phyloP scores from a whole-genome alignment of 1,140 invertebrate species.

The Drosophila carrolli region DNA sequence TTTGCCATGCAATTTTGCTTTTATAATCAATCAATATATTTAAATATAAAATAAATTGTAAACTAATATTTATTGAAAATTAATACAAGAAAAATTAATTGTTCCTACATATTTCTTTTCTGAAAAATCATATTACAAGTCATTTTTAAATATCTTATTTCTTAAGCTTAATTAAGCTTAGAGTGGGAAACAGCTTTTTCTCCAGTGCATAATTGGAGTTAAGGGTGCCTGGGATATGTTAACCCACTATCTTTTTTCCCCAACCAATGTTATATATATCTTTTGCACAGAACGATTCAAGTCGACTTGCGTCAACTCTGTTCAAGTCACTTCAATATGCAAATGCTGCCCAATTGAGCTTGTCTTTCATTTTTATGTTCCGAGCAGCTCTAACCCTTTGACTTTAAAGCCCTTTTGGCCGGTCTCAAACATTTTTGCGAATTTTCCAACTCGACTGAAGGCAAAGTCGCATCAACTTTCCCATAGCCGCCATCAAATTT shows the following conservation, averaged over 20 bases:
- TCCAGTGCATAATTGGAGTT: not conserved
- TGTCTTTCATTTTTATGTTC: conserved; percentile 66
- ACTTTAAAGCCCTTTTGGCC: conserved; percentile 53
- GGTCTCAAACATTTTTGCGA: conserved; percentile 18
- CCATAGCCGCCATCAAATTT: conserved; percentile 66
- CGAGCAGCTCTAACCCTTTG: conserved; percentile 26
- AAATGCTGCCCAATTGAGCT: conserved; percentile 79
- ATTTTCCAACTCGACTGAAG: conserved; percentile 7
- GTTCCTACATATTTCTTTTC: too few relatives aligned
- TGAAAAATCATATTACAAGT: too few relatives aligned
- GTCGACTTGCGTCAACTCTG: conserved; percentile 39
- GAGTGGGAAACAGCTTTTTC: not conserved
- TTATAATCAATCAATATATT: too few relatives aligned
- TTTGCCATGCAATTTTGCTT: too few relatives aligned
- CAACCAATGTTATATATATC: conserved; percentile 2
- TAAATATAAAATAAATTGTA: not conserved
- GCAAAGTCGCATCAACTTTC: conserved; percentile 45
- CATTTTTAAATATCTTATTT: too few relatives aligned
- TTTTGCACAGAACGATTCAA: conserved; percentile 13
- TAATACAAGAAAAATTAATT: too few relatives aligned
- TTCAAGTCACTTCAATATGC: conserved; percentile 75
- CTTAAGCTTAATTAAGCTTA: too few relatives aligned
- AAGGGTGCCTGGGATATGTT: conserved; percentile 2
- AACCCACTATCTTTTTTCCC: conserved; percentile 10
- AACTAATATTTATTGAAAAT: too few relatives aligned